These are phyloP conservation scores for Perca schrenkii DNA, from an alignment of 2,113 vertebrate genomes.

Conservation along the genomic window DNA sequence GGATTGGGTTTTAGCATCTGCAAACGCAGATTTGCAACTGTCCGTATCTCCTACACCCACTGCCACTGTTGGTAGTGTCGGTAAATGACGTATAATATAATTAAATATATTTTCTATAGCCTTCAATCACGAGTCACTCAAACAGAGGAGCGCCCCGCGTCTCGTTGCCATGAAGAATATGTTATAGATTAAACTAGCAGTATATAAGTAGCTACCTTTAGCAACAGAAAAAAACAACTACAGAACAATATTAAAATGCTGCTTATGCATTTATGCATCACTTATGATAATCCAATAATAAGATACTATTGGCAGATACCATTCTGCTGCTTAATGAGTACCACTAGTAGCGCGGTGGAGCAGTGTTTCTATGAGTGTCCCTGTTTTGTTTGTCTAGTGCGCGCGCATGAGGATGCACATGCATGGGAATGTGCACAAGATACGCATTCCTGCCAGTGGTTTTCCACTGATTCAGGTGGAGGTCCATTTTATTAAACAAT, in stretches of 20 bases:
- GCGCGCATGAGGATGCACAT: not conserved
- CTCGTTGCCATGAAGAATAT: not conserved
- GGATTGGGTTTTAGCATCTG: too few relatives aligned
- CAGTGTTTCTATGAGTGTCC: not conserved
- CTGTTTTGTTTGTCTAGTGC: not conserved
- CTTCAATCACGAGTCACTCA: too few relatives aligned
- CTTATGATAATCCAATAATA: not conserved
- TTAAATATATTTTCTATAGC: too few relatives aligned
- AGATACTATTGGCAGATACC: not conserved
- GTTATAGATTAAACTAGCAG: not conserved
- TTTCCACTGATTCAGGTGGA: not conserved
- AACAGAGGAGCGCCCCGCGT: too few relatives aligned
- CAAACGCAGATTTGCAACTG: too few relatives aligned
- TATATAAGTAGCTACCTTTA: not conserved
- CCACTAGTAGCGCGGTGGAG: too few relatives aligned
- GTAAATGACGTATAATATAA: too few relatives aligned
- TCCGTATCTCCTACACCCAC: too few relatives aligned
- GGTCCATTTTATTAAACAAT: not conserved
- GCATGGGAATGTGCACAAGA: not conserved
- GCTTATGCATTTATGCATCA: not conserved
- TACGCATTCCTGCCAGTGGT: not conserved
- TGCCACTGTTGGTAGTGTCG: too few relatives aligned
- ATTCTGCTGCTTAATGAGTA: not conserved
- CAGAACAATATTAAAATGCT: not conserved
- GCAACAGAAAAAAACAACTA: too few relatives aligned